Evolutionary conservation across 2,113 vertebrate species (phyloP), one percentile per base, ranked within the genome.

Genomic region (Aegithalos caudatus): DNA sequence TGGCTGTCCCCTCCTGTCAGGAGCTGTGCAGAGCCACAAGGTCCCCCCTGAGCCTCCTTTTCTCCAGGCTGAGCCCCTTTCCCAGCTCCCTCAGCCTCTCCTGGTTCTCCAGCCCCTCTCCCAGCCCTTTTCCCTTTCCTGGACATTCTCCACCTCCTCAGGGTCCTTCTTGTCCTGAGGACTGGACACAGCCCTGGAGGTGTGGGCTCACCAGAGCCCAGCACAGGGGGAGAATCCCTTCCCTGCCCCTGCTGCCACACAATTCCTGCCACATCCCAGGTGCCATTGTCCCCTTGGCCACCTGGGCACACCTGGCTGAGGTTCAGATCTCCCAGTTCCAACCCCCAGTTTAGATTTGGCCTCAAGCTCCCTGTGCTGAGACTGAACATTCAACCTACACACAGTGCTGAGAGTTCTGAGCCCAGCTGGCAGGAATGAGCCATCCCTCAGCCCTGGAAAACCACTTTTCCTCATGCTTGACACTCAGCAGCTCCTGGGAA

Each of bases 401-500:
- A 5, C 25, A 29, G 9, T 0, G 2, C 58, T 21, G 29, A 19
- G 50, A 58, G n/a, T 4, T 57, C 54, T 27, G 65, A 81, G 77
- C 64, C 24, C 82, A 60, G 72, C 25, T 2, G 14, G 45, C 50
- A 64, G 56, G 24, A 47, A 42, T 0, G 6, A 35, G 62, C 61
- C 21, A 14, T 2, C 27, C 71, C 44, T 60, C 20, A 22, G 11
- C 45, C 70, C 40, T 44, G 50, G 37, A 21, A 82, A 93, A 4
- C 7, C 20, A 1, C 18, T 53, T 73, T 22, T 2, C 23, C n/a
- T 35, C 40, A 0, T 0, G 0, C 14, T 31, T 14, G 44, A 8
- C 7, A 1, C 0, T 1, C n/a, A 33, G 65, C 81, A 61, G 14
- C 1, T 0, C 19, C 0, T 0, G 5, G 6, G 62, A 20, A 12